Base-by-base conservation (phyloP, 37 sponge, comb jelly and placozoan genomes). In the Aplysina aerophoba region DNA sequence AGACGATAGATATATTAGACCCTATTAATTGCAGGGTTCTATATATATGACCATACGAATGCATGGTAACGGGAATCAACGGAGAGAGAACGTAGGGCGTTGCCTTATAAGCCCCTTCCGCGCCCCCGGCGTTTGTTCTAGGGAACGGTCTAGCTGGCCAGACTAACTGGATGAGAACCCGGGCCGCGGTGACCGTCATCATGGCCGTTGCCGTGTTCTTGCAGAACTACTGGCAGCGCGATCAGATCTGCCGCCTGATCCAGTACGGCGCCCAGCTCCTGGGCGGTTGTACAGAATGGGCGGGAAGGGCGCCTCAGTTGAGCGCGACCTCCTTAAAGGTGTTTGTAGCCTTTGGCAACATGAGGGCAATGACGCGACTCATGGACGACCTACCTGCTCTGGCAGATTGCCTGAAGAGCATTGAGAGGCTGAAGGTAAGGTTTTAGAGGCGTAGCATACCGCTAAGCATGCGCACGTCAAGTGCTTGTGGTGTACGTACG, bases 191-290 rank as follows among this genome's bases (percentile, higher is more conserved):
- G n/a, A 57, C 17, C 17, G 17, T 20, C 59, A 25, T 62, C n/a
- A 75, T 75, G 78, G 37, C 78, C 25, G 73, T 84, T 68, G 17
- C 55, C 28, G 54, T 80, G 41, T 91, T 91, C 31, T 69, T 91
- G 67, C 88, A 91, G 24, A 84, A 72, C 75, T 85, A 91, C 82
- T 85, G 88, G 88, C n/a, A 27, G 0, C 80, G 92, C 19, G 84
- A 84, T 40, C 88, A 81, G 30, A 77, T 91, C 57, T 73, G 81
- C 39, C 56, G 88, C 0, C 84, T 82, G 36, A 54, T 81, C 20
- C 89, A 91, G 39, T 91, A 66, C 68, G 50, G 71, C 1, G 22
- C 85, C 4, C 71, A 73, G 13, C 24, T 87, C 64, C 22, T 87
- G 15, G 55, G 81, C 17, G 73, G 74, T 15, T 21, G 8, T 12